Percentiles rank a stretch among this genome's conserved stretches.
Conservation (phyloP, 1,140 invertebrate species). For the Myzus persicae region DNA sequence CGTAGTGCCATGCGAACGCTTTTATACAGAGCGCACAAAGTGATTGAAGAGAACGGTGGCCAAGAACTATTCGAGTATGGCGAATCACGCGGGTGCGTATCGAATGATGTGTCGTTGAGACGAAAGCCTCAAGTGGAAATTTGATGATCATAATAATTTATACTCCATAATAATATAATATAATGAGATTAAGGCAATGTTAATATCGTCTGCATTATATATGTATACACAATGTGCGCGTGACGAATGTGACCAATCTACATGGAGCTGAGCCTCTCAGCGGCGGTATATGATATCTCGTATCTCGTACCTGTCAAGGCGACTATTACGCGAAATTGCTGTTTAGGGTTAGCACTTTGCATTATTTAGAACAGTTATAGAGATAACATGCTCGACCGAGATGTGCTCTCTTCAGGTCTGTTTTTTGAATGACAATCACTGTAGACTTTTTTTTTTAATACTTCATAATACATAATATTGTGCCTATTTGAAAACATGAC, state of each 20-base stretch:
- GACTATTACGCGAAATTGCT: background rate
- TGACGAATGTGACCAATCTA: slow-evolving; percentile 2
- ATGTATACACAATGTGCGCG: background rate
- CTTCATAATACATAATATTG: background rate
- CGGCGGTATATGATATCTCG: background rate
- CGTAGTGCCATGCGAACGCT: background rate
- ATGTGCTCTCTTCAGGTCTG: background rate
- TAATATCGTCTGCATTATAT: background rate
- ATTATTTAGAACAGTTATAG: slow-evolving; percentile 7
- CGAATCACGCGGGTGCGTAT: background rate
- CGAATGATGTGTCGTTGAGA: background rate
- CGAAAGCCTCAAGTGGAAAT: background rate
- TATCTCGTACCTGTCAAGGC: background rate
- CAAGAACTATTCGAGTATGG: background rate
- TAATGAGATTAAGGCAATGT: background rate
- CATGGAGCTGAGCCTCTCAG: background rate
- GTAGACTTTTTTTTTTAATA: background rate
- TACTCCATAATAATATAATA: background rate
- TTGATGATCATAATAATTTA: slow-evolving; percentile 9
- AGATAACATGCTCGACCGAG: background rate
- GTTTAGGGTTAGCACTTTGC: background rate
- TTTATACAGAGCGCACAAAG: background rate
- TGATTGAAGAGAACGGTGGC: background rate
- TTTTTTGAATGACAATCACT: background rate
- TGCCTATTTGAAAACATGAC: too few relatives aligned